Evolutionary conservation across 2,888 invertebrate species (phyloP).

Genomic region (Pemphredon lugubris): DNA sequence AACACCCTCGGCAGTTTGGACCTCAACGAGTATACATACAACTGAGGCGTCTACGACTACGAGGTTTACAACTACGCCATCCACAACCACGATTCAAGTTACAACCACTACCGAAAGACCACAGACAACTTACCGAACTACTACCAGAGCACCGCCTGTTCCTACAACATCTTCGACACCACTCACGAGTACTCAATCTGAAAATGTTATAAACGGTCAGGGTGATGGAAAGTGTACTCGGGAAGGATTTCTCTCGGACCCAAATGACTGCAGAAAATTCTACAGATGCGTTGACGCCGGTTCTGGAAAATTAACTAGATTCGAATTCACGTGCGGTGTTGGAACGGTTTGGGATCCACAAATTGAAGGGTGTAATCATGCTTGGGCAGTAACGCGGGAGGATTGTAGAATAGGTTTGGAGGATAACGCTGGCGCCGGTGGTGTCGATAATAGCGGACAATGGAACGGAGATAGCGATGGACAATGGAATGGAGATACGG

Average conservation of each 20-base stretch:
- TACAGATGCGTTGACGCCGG: conserved; percentile 80
- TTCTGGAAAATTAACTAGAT: conserved; percentile 80
- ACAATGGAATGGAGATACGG: conserved; percentile 62
- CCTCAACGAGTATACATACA: conserved; percentile 12
- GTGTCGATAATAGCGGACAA: conserved; percentile 64
- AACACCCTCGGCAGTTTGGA: conserved; percentile 18
- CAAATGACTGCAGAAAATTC: conserved; percentile 79
- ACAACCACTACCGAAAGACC: conserved; percentile 13
- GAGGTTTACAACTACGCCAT: conserved; percentile 7
- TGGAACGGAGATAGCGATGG: conserved; percentile 53
- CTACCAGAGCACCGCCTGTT: conserved; percentile 11
- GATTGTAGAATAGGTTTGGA: conserved; percentile 46
- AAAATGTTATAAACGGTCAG: not conserved
- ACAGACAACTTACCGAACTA: conserved; percentile 9
- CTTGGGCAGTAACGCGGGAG: conserved; percentile 76
- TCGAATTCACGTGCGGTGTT: conserved; percentile 83
- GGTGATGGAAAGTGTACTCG: conserved; percentile 71
- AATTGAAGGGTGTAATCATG: conserved; percentile 83
- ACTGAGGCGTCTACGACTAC: not conserved
- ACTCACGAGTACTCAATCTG: conserved; percentile 19
- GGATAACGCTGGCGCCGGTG: conserved; percentile 8
- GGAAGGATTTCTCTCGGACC: conserved; percentile 81
- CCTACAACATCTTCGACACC: too few species aligned
- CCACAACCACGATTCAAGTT: conserved; percentile 25
- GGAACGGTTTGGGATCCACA: conserved; percentile 84